A percentile compares a stretch with the other conserved stretches of the same genome.
Conservation (phyloP, 2,113 vertebrate species). For the Pelobates fuscus region DNA sequence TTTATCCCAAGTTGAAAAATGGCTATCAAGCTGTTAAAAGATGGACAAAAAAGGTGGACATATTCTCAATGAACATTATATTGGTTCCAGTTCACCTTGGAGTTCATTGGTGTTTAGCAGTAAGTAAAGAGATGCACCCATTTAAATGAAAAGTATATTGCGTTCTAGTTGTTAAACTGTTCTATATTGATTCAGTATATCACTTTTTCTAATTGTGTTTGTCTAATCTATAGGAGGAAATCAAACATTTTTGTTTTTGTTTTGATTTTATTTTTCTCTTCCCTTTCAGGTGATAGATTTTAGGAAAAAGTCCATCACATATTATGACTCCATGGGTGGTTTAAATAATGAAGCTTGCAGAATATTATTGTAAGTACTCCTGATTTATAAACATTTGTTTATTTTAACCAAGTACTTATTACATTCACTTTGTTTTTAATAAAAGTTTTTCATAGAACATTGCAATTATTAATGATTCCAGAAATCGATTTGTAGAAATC, state of each 20-base stretch:
- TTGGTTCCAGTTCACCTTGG: slow-evolving; percentile 90
- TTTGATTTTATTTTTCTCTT: too few relatives aligned
- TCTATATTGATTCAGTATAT: too few relatives aligned
- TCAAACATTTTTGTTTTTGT: slow-evolving; percentile 17
- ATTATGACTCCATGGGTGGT: slow-evolving; percentile 96
- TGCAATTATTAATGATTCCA: too few relatives aligned
- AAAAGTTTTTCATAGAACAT: too few relatives aligned
- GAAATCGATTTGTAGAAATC: too few relatives aligned
- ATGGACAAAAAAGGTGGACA: slow-evolving; percentile 94
- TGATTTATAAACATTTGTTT: background rate
- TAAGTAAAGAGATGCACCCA: too few relatives aligned
- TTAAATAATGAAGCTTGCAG: slow-evolving; percentile 86
- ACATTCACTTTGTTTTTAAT: too few relatives aligned
- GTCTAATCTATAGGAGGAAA: too few relatives aligned
- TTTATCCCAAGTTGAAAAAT: slow-evolving; percentile 88
- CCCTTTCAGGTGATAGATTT: slow-evolving; percentile 92
- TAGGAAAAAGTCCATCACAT: slow-evolving; percentile 85
- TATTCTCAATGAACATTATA: slow-evolving; percentile 87
- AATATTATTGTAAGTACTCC: slow-evolving; percentile 79
- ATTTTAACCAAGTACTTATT: too few relatives aligned
- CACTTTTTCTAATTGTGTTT: background rate
- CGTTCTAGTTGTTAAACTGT: too few relatives aligned
- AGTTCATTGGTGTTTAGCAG: slow-evolving; percentile 93
- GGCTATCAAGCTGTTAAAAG: slow-evolving; percentile 88
- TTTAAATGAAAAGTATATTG: too few relatives aligned